Evolutionary conservation across 1,140 invertebrate species (phyloP).

Genomic region (Ceratosolen fusciceps): DNA sequence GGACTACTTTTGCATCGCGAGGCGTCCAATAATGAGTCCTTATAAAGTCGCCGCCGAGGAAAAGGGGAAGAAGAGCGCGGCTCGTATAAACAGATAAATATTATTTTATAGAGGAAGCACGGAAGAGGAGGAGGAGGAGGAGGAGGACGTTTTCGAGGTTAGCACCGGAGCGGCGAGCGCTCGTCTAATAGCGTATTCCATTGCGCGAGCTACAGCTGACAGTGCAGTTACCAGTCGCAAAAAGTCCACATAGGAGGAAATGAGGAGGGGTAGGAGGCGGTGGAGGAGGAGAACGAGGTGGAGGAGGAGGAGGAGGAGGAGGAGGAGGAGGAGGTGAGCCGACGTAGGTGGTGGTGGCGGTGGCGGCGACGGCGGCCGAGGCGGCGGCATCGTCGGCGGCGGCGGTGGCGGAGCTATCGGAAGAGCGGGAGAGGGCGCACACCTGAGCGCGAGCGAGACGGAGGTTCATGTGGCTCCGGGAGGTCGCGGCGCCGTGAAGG

Average conservation of each 20-base stretch:
- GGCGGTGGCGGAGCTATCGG: neutral
- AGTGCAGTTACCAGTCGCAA: neutral
- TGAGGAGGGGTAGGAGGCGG: neutral
- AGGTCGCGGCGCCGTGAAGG: neutral
- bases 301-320: neutral
- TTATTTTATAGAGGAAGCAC: neutral
- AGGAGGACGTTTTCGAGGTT: too few species aligned
- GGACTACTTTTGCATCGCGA: neutral
- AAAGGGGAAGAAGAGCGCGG: neutral
- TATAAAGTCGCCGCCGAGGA: neutral
- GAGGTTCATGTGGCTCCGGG: neutral
- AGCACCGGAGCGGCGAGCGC: neutral
- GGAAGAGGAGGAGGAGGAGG: neutral
- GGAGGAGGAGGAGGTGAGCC: neutral
- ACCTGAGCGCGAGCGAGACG: neutral
- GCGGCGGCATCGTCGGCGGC: neutral
- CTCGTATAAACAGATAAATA: too few species aligned
- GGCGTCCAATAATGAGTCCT: neutral
- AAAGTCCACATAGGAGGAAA: neutral
- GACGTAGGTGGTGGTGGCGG: neutral
- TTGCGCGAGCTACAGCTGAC: neutral
- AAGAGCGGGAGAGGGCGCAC: neutral
- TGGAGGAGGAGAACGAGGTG: neutral
- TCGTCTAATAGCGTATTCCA: neutral
- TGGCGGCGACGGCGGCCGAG: neutral